Evolutionary conservation across 1,140 invertebrate species (phyloP).

Genomic region (Diprion similis): DNA sequence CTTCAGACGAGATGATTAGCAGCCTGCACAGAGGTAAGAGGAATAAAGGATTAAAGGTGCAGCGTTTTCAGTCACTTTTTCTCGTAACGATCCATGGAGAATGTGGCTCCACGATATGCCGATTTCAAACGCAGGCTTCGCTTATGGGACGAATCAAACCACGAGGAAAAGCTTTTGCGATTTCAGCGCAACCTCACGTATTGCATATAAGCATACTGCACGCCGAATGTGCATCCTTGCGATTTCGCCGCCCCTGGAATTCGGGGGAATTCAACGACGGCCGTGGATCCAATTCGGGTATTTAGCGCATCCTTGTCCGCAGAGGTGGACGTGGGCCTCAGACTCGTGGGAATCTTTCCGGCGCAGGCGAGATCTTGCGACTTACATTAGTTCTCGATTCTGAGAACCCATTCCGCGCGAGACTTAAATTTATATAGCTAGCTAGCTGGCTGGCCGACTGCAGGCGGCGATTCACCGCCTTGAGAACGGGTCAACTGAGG

Average conservation of each 20-base stretch:
- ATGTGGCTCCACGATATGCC: no score
- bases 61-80: no score
- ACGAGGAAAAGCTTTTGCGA: no score
- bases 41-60: no score
- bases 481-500: not conserved
- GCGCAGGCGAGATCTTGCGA: not conserved
- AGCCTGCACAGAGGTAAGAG: no score
- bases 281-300: not conserved
- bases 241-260: not conserved
- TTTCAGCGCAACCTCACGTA: no score
- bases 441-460: not conserved
- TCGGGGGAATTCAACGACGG: not conserved
- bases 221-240: no score
- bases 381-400: slow-evolving; percentile 7
- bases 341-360: not conserved
- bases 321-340: not conserved
- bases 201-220: no score
- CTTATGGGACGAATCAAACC: no score
- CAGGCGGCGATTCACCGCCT: not conserved
- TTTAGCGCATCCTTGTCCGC: not conserved
- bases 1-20: no score
- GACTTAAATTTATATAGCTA: slow-evolving; percentile 5
- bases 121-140: no score
- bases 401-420: slow-evolving; percentile 1
- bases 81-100: no score